Base-by-base conservation (phyloP, 2,113 vertebrate genomes). In the Ctenomys sociabilis region DNA sequence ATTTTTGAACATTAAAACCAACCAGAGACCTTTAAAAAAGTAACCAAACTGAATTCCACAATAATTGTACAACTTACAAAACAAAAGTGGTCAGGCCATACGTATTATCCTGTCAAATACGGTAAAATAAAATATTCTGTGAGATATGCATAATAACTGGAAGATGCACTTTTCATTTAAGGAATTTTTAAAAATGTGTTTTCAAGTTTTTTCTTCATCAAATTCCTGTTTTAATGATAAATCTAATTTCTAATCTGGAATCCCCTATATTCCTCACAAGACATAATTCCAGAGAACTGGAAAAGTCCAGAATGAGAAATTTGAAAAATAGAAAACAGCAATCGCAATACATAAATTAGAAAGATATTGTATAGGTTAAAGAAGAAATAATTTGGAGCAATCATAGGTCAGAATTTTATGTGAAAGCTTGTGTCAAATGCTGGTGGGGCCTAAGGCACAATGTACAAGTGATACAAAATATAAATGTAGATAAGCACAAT, bases 11-110 rank as follows among this genome's bases (percentile, higher is more conserved):
- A 81, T 61, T 66, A 82, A 92, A 95, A 73, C 2, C 35, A 88
- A 93, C 32, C 3, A 87, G 78, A 13, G 43, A 35, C 64, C 88
- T 96, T 63, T 45, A 14, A 80, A 68, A 90, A 84, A 94, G 24
- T 63, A 13, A 37, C 16, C 95, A 59, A 95, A 89, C 95, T 93
- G 64, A 88, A 45, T 32, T 85, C 26, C 77, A 45, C 85, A 94
- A 81, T 93, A 94, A 52, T 26, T 95, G 86, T 93, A 88, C 95
- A 98, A 97, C 90, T 97, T 95, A 91, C 49, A 94, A 90, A 96
- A 70, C 24, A 96, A 86, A 68, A 49, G 43, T 83, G n/a, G 24
- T 14, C 87, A 66, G 88, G 94, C 95, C 95, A 87, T 21, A 90
- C 63, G 70, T 19, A 92, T 78, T 43, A 96, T 64, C 89, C 88